phyloP scores from a whole-genome alignment of 2,113 vertebrate species.

The Podocnemis expansa region DNA sequence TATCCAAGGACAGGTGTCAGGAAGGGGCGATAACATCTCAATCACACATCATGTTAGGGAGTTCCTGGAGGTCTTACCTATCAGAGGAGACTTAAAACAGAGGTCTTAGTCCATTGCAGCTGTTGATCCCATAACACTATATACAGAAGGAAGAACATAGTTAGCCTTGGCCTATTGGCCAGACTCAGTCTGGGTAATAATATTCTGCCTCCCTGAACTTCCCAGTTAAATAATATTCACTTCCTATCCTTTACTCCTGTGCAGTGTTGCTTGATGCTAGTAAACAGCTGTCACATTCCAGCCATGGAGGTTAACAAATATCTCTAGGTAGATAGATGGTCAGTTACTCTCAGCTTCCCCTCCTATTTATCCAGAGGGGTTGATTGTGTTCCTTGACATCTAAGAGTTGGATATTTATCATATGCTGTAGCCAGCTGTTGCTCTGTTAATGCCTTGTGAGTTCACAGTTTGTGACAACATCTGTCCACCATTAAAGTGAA shows the following conservation, averaged over 20 bases:
- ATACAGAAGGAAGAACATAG: background rate
- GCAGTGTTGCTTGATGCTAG: background rate
- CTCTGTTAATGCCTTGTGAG: background rate
- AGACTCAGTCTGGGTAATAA: background rate
- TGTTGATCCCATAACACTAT: background rate
- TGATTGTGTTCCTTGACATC: conserved; percentile 43
- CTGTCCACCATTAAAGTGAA: background rate
- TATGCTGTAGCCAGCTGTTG: conserved; percentile 65
- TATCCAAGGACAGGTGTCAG: background rate
- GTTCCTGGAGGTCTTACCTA: background rate
- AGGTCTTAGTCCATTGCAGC: background rate
- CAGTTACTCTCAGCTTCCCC: background rate
- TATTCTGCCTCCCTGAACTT: background rate
- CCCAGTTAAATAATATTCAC: background rate
- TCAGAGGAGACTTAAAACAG: background rate
- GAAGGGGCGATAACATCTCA: background rate
- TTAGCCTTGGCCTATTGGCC: background rate
- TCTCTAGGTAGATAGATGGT: background rate
- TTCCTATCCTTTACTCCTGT: background rate
- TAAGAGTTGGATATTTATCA: conserved; percentile 62
- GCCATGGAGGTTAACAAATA: background rate
- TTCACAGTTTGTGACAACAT: conserved; percentile 59
- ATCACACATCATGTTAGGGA: fast-evolving
- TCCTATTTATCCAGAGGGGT: background rate
- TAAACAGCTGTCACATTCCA: background rate